phyloP scores from a whole-genome alignment of 2,888 invertebrate species.

The Xestobium rufovillosum region DNA sequence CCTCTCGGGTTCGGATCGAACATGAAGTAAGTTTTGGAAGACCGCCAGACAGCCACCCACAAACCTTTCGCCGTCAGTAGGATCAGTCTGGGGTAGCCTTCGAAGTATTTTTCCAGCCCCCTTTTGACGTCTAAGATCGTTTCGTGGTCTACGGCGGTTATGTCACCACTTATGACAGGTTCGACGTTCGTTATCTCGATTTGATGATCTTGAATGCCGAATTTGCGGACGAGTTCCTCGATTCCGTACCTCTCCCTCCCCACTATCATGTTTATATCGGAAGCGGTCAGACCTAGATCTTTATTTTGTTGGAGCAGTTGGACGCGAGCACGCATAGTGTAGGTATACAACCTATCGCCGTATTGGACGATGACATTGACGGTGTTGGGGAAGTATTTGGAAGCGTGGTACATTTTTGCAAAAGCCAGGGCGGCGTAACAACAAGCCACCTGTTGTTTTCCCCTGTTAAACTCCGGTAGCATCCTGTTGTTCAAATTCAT shows the following conservation, averaged over 20 bases:
- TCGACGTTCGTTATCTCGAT: conserved; percentile 34
- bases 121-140: conserved; percentile 34
- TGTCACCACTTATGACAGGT: conserved; percentile 35
- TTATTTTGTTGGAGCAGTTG: conserved; percentile 16
- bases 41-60: conserved; percentile 42
- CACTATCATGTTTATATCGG: conserved; percentile 8
- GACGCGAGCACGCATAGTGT: conserved; percentile 36
- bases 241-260: conserved; percentile 32
- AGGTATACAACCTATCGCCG: conserved; percentile 54
- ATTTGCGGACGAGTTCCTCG: conserved; percentile 28
- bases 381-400: conserved; percentile 50
- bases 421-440: conserved; percentile 53
- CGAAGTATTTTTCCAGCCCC: conserved; percentile 39
- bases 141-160: conserved; percentile 31
- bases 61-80: conserved; percentile 37
- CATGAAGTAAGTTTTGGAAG: conserved; percentile 40
- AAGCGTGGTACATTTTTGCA: conserved; percentile 49
- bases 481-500: conserved; percentile 29
- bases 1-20: conserved; percentile 45
- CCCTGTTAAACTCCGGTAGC: conserved; percentile 36
- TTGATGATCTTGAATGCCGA: conserved; percentile 34
- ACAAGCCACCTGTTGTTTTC: conserved; percentile 49
- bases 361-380: conserved; percentile 56
- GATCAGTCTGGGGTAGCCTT: conserved; percentile 34
- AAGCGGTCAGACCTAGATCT: conserved; percentile 23